Conservation (phyloP, 2,888 invertebrate genomes). For the Diadromus collaris region DNA sequence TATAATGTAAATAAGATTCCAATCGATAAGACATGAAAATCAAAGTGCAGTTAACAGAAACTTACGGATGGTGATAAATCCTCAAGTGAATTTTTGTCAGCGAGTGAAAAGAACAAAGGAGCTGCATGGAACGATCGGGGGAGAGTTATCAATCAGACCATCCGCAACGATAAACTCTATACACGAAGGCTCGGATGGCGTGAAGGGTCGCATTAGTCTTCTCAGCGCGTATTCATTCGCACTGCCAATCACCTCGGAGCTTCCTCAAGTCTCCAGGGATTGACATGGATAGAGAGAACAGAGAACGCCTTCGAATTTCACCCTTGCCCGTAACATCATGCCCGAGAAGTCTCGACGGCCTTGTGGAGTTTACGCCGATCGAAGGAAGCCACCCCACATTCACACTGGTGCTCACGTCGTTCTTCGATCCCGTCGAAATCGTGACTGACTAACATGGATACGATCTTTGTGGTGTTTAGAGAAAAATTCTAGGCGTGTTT, state of each 20-base stretch:
- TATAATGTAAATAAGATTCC: background rate
- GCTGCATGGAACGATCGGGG: conserved; percentile 15
- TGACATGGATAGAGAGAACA: conserved; percentile 3
- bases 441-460: conserved; percentile 32
- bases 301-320: conserved; percentile 4
- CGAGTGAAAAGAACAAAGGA: conserved; percentile 14
- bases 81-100: conserved; percentile 2
- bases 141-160: conserved; percentile 73
- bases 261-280: conserved; percentile 56
- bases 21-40: background rate
- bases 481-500: too few species aligned
- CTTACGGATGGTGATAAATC: conserved; percentile 10
- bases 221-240: conserved; percentile 70
- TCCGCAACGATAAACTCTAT: conserved; percentile 65
- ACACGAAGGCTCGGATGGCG: conserved; percentile 51
- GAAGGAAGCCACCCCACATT: background rate
- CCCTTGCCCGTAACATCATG: conserved; percentile 21
- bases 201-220: conserved; percentile 70
- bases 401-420: background rate
- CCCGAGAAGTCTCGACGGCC: background rate
- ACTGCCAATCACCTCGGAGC: conserved; percentile 72
- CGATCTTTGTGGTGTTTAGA: conserved; percentile 27
- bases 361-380: background rate
- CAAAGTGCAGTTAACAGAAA: background rate
- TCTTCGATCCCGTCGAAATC: conserved; percentile 12